Evolutionary conservation across 2,797 vertebrate genomes (phyloP).

Genomic region (Pelodytes ibericus): DNA sequence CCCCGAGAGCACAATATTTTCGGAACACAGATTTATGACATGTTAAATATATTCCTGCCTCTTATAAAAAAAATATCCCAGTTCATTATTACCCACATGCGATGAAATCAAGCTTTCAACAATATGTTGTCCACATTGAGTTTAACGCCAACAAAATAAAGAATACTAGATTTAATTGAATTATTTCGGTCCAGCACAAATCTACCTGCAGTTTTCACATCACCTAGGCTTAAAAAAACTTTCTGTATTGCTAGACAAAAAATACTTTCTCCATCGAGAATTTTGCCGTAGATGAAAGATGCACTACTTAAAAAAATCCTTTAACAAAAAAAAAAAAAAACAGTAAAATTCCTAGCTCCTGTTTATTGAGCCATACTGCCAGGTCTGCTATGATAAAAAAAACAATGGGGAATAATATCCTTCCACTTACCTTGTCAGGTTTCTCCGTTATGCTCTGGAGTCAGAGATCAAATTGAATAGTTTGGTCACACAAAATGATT

Average conservation of each 20-base stretch:
- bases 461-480: constrained; percentile 17
- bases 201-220: neutral
- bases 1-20: too few relatives aligned
- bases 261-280: neutral
- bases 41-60: too few relatives aligned
- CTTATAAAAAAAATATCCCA: too few relatives aligned
- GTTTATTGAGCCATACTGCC: constrained; percentile 11
- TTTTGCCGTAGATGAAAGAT: neutral
- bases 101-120: too few relatives aligned
- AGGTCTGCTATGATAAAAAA: neutral
- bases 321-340: too few relatives aligned
- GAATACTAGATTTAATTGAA: too few relatives aligned
- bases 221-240: neutral
- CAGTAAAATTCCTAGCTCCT: neutral
- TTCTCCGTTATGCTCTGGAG: neutral
- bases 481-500: constrained; percentile 19
- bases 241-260: neutral
- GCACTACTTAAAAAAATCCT: constrained; percentile 5
- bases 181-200: neutral
- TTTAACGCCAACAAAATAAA: too few relatives aligned
- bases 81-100: too few relatives aligned
- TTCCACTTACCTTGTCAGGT: constrained; percentile 8
- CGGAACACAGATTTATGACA: too few relatives aligned
- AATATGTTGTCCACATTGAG: too few relatives aligned
- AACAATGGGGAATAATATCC: constrained; percentile 22